Evolutionary conservation across 2,888 invertebrate genomes (phyloP).

Genomic region (Aricia artaxerxes): DNA sequence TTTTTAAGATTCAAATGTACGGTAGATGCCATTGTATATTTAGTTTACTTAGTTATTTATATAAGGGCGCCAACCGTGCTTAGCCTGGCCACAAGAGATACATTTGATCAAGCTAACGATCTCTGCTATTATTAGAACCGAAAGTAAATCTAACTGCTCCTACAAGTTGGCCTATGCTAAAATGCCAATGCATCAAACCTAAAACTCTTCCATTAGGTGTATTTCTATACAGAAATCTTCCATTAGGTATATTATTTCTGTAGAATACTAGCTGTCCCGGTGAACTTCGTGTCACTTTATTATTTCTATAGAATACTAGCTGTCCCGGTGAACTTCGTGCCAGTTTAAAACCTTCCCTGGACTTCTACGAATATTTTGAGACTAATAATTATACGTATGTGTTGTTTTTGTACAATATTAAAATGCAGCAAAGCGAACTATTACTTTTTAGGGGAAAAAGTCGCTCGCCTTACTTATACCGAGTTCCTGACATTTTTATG

Average conservation of each 20-base stretch:
- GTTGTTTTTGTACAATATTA: background rate
- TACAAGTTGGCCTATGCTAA: background rate
- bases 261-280: too few relatives aligned
- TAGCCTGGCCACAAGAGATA: background rate
- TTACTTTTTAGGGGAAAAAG: background rate
- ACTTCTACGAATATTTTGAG: too few relatives aligned
- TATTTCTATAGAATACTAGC: too few relatives aligned
- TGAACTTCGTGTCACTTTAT: too few relatives aligned
- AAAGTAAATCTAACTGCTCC: background rate
- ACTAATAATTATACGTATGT: too few relatives aligned
- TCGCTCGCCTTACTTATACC: too few relatives aligned
- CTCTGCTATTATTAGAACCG: background rate
- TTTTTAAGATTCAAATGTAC: background rate
- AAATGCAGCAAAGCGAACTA: background rate
- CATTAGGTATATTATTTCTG: too few relatives aligned
- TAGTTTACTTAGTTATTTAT: too few relatives aligned
- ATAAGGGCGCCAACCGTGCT: background rate
- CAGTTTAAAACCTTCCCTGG: too few relatives aligned
- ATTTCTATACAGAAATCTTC: background rate
- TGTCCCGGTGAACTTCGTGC: too few relatives aligned
- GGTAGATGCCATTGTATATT: background rate
- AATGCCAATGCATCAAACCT: background rate
- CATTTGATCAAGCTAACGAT: background rate
- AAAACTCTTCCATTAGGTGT: background rate
- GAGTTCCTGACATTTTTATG: too few relatives aligned